A percentile compares a stretch with the other conserved stretches of the same genome.
Evolutionary conservation across 2,797 vertebrate genomes (phyloP).

Genomic region (Brotula barbata): DNA sequence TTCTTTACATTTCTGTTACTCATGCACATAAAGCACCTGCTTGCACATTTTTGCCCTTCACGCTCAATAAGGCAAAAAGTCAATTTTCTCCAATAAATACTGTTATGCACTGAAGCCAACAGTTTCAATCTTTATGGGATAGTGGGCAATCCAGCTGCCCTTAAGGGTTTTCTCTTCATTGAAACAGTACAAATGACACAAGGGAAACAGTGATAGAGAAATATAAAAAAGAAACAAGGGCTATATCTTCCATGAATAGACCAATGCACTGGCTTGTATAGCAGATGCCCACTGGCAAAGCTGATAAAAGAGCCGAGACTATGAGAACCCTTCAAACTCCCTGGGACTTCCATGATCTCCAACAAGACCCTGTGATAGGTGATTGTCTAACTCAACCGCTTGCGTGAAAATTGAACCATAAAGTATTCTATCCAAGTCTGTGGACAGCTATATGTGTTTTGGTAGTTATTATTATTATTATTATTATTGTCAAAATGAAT

Average conservation of each 20-base stretch:
- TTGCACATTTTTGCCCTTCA: slow-evolving; percentile 39
- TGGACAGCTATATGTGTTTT: no score
- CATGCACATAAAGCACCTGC: slow-evolving; percentile 7
- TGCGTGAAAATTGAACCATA: neutral
- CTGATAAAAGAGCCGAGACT: slow-evolving; percentile 45
- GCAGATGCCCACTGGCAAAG: slow-evolving; percentile 19
- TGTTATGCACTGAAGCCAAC: slow-evolving; percentile 37
- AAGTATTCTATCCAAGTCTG: no score
- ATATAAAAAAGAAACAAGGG: slow-evolving; percentile 52
- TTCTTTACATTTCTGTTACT: slow-evolving; percentile 21
- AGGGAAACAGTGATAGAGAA: slow-evolving; percentile 47
- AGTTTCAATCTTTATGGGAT: slow-evolving; percentile 47
- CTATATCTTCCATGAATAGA: slow-evolving; percentile 39
- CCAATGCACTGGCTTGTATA: slow-evolving; percentile 36
- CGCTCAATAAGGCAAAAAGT: slow-evolving; percentile 56
- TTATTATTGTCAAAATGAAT: no score
- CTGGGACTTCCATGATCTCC: slow-evolving; percentile 29
- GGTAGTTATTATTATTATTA: no score
- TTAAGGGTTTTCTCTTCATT: slow-evolving; percentile 49
- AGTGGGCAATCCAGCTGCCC: slow-evolving; percentile 44
- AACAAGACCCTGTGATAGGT: slow-evolving; percentile 6
- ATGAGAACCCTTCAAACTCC: slow-evolving; percentile 35
- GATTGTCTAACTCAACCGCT: slow-evolving; percentile 19
- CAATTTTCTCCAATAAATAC: slow-evolving; percentile 47
- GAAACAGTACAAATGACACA: slow-evolving; percentile 48